Evolutionary conservation across 2,113 vertebrate species (phyloP).

Genomic region (Pygoscelis antarcticus): DNA sequence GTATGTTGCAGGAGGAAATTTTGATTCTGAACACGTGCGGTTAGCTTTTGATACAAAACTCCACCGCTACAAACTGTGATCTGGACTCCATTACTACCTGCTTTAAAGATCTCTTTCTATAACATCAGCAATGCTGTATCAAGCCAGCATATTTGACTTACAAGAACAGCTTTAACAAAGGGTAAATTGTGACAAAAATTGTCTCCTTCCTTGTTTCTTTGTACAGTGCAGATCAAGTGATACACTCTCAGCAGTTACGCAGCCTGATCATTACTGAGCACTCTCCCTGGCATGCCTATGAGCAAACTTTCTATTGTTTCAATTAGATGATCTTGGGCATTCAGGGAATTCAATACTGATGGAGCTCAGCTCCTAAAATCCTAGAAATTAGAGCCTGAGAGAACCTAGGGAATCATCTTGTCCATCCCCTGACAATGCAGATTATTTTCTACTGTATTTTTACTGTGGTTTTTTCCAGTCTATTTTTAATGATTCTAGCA

Average conservation of each 20-base stretch:
- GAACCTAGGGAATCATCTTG: constrained; percentile 44
- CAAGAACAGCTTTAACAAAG: constrained; percentile 4
- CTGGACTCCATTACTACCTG: constrained; percentile 22
- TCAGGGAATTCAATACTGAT: constrained; percentile 63
- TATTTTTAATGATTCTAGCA: constrained; percentile 68
- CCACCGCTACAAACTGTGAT: background rate
- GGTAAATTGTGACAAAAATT: constrained; percentile 46
- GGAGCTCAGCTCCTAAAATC: constrained; percentile 63
- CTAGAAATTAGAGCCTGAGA: constrained; percentile 57
- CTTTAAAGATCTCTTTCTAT: constrained; percentile 21
- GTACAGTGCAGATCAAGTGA: constrained; percentile 56
- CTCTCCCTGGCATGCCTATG: constrained; percentile 63
- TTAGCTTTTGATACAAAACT: constrained; percentile 25
- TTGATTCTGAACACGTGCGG: background rate
- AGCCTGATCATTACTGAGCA: constrained; percentile 60
- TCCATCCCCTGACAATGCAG: constrained; percentile 53
- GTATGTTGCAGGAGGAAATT: background rate
- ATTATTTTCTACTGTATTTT: constrained; percentile 59
- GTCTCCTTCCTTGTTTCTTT: constrained; percentile 53
- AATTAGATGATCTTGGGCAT: constrained; percentile 65
- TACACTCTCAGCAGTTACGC: constrained; percentile 53
- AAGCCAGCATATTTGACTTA: constrained; percentile 35
- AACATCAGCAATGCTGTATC: background rate
- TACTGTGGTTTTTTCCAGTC: constrained; percentile 40
- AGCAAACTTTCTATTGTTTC: constrained; percentile 72